Base-by-base conservation (phyloP, 2,888 invertebrate genomes). In the Bellardia pandia region DNA sequence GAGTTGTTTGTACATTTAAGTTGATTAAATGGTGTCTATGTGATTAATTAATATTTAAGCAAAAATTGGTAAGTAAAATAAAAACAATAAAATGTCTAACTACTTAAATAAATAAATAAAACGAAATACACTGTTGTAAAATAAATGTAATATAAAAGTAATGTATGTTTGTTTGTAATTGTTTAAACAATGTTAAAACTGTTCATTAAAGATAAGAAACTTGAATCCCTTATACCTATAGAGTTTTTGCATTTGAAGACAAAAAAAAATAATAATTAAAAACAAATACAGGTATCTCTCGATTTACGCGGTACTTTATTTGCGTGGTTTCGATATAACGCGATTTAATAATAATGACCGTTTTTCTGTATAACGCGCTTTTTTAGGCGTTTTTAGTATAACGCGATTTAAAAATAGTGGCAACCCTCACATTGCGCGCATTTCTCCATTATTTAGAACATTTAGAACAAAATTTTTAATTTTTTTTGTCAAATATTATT, bases 1-100 rank as follows among this genome's bases (percentile, higher is more conserved):
- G 56, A 78, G 84, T 81, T 84, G 80, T 68, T 78, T 79, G 71
- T 86, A 86, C 75, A 86, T 86, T 86, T 48, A 72, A 78, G 30
- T 72, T 74, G 48, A 16, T 68, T 74, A 45, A 60, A 23, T 77
- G 16, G 40, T 51, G 3, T 48, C n/a, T 48, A 11, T 13, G 14
- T 48, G 48, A 45, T 8, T 45, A 45, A 45, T 3, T 3, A 9
- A 8, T 45, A 45, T 45, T 51, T 5, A 51, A 51, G n/a, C 14
- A 45, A 16, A 68, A 68, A 42, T 3, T 23, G 23, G 13, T 42
- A 60, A 53, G 51, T 30, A 45, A 2, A 69, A 74, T 30, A 56
- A 30, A 66, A 66, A 37, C 33, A 45, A 69, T 71, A 30, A 80
- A 68, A 62, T 40, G 40, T 76, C 45, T 60, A 51, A 42, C 42